Evolutionary conservation across 2,888 invertebrate species (phyloP).

Genomic region (Drosophila peninsularis): DNA sequence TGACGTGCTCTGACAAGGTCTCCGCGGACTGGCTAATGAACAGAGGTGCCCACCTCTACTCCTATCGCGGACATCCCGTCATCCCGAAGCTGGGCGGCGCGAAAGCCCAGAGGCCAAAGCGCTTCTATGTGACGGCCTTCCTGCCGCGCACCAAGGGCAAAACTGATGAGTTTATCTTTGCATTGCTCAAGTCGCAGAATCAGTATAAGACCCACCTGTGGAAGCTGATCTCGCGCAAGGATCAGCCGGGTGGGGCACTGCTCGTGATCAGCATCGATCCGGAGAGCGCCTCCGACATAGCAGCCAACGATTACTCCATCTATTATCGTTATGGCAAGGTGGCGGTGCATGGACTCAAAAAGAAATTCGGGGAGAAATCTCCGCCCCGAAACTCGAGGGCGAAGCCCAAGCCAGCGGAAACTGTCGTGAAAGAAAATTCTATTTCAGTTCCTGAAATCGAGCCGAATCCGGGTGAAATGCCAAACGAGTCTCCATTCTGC

Average conservation of each 20-base stretch:
- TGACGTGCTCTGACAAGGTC: constrained; percentile 22
- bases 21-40: constrained; percentile 34
- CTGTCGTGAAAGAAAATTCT: background rate
- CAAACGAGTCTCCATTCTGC: background rate
- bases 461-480: no score
- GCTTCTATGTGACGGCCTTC: background rate
- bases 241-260: background rate
- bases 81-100: background rate
- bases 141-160: constrained; percentile 14
- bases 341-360: constrained; percentile 22
- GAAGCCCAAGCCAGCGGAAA: background rate
- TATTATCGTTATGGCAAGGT: constrained; percentile 39
- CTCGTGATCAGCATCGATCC: constrained; percentile 31
- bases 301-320: constrained; percentile 23
- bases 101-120: background rate
- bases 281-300: constrained; percentile 29
- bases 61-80: constrained; percentile 27
- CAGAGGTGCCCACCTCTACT: background rate
- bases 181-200: constrained; percentile 39
- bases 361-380: background rate
- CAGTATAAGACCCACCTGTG: constrained; percentile 24
- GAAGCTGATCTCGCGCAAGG: constrained; percentile 19
- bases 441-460: background rate
- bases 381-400: background rate
- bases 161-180: constrained; percentile 16